Conservation (phyloP, 30 jellyfish, hydroid and myxozoan genomes). For the Nemopilema nomurai region DNA sequence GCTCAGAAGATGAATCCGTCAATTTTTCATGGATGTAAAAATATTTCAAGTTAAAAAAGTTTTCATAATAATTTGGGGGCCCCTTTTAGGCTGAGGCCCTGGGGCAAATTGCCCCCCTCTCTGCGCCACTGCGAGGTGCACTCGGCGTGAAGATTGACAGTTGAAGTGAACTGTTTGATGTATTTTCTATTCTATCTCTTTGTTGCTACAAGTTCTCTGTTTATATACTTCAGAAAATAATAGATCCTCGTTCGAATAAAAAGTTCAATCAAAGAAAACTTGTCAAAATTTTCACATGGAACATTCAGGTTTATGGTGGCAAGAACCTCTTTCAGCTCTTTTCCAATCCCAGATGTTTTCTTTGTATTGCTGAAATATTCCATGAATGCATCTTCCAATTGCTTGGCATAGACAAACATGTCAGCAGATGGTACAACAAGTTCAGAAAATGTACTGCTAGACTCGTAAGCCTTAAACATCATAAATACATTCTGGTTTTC, state of each 20-base stretch:
- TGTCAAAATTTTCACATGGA: not conserved
- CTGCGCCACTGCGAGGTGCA: too few species aligned
- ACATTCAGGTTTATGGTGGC: not conserved
- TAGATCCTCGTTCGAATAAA: too few species aligned
- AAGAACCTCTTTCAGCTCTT: not conserved
- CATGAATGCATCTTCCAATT: not conserved
- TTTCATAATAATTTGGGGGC: too few species aligned
- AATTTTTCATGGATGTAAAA: too few species aligned
- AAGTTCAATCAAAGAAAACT: not conserved
- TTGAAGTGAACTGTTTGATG: not conserved
- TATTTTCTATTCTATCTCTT: not conserved
- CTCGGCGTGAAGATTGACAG: too few species aligned
- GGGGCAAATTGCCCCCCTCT: too few species aligned
- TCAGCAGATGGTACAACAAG: not conserved
- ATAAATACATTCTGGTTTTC: not conserved
- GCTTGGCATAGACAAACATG: not conserved
- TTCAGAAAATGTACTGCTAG: not conserved
- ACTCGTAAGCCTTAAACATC: constrained; percentile 12
- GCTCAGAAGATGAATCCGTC: too few species aligned
- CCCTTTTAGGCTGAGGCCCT: too few species aligned
- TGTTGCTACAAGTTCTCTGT: not conserved
- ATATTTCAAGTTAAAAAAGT: too few species aligned
- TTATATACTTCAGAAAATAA: not conserved
- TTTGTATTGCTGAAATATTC: not conserved
- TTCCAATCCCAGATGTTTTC: not conserved